Evolutionary conservation across 2,888 invertebrate genomes (phyloP).

Genomic region (Melikaiella ostensackeni): DNA sequence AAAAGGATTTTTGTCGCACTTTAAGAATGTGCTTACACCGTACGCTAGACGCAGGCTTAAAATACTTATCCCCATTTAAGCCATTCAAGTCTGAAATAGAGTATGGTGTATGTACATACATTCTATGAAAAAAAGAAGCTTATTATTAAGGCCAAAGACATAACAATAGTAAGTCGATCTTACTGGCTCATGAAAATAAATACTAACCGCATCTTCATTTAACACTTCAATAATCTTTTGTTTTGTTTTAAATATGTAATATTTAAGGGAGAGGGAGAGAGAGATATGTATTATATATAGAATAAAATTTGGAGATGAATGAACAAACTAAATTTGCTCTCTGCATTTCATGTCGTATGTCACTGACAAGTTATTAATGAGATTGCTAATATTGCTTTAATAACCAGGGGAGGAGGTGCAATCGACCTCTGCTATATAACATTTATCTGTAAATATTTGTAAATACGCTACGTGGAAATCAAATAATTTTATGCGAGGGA

Average conservation of each 20-base stretch:
- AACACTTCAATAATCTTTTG: background rate
- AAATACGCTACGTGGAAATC: conserved; percentile 63
- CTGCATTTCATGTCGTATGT: conserved; percentile 43
- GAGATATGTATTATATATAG: background rate
- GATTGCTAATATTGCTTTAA: conserved; percentile 42
- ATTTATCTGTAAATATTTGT: conserved; percentile 71
- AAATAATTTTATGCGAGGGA: conserved; percentile 40
- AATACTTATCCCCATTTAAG: too few species aligned
- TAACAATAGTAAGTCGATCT: background rate
- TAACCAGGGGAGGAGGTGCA: conserved; percentile 54
- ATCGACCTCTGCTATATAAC: conserved; percentile 54
- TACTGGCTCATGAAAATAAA: background rate
- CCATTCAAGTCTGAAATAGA: too few species aligned
- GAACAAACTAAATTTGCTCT: conserved; percentile 28
- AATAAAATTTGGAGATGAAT: conserved; percentile 16
- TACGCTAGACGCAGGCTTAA: too few species aligned
- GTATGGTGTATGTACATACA: too few species aligned
- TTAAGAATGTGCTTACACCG: too few species aligned
- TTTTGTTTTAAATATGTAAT: too few species aligned
- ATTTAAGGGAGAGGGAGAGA: too few species aligned
- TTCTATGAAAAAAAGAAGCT: background rate
- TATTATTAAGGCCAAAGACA: background rate
- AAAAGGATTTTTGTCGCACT: background rate
- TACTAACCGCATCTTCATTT: background rate
- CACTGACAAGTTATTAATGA: conserved; percentile 50